Conservation (phyloP, 2,113 vertebrate species). For the Burhinus bistriatus region DNA sequence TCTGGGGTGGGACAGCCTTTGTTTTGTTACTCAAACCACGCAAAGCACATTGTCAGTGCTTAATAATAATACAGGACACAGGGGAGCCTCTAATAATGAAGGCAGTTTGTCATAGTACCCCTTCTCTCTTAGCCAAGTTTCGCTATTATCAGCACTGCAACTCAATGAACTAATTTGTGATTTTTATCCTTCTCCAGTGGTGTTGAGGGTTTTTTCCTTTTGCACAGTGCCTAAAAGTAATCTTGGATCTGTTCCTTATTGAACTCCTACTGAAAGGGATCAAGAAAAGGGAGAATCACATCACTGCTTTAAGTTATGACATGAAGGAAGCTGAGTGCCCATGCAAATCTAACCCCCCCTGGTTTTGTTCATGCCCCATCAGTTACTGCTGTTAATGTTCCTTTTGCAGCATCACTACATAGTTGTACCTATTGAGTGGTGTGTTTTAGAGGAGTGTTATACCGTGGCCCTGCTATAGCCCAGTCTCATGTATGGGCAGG, state of each 20-base stretch:
- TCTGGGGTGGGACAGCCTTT: conserved; percentile 53
- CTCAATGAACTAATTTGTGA: conserved; percentile 22
- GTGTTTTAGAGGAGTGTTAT: background rate
- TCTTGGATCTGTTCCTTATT: background rate
- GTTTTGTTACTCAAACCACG: conserved; percentile 33
- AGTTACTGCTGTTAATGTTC: background rate
- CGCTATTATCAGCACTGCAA: background rate
- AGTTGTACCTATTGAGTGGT: background rate
- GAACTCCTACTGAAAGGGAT: background rate
- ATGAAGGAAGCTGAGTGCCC: background rate
- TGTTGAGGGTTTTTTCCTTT: background rate
- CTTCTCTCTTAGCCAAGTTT: conserved; percentile 29
- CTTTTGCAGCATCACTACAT: background rate
- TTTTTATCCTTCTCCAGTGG: conserved; percentile 2
- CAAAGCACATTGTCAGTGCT: conserved; percentile 27
- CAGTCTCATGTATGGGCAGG: background rate
- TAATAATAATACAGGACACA: conserved; percentile 56
- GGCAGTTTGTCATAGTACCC: conserved; percentile 53
- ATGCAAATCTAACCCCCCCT: background rate
- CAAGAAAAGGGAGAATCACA: background rate
- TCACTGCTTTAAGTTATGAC: background rate
- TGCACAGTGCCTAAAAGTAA: background rate
- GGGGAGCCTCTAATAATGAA: conserved; percentile 69
- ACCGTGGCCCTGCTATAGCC: rapidly evolving
- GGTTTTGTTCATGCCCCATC: background rate